Evolutionary conservation across 1,140 invertebrate genomes (phyloP).

Genomic region (Arion vulgaris): DNA sequence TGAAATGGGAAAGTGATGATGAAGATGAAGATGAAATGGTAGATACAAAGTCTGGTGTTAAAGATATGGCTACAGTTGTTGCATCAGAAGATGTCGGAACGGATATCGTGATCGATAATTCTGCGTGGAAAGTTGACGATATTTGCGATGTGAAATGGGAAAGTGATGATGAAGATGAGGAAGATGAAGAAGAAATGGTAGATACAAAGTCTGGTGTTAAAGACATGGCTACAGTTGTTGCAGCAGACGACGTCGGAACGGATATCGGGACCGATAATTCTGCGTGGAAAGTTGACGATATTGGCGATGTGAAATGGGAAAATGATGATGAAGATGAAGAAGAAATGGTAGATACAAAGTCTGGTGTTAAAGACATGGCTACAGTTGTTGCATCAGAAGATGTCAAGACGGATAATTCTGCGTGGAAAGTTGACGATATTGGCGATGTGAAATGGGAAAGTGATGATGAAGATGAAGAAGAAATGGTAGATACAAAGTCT

Average conservation of each 20-base stretch:
- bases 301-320: constrained; percentile 2
- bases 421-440: not conserved
- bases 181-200: not conserved
- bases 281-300: not conserved
- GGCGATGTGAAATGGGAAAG: not conserved
- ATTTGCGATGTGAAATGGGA: not conserved
- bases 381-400: not conserved
- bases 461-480: not conserved
- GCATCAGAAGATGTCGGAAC: no score
- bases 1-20: not conserved
- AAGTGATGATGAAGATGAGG: not conserved
- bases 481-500: not conserved
- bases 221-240: no score
- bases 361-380: not conserved
- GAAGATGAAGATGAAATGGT: not conserved
- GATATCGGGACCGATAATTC: no score
- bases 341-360: not conserved
- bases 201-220: not conserved
- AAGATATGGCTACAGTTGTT: no score
- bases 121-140: not conserved
- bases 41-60: no score
- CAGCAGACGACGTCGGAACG: not conserved
- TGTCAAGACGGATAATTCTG: not conserved
- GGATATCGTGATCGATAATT: not conserved
- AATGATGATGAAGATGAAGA: not conserved